phyloP scores from a whole-genome alignment of 53 echinoderm and acorn worm species.

The Hippasteria phrygiana region DNA sequence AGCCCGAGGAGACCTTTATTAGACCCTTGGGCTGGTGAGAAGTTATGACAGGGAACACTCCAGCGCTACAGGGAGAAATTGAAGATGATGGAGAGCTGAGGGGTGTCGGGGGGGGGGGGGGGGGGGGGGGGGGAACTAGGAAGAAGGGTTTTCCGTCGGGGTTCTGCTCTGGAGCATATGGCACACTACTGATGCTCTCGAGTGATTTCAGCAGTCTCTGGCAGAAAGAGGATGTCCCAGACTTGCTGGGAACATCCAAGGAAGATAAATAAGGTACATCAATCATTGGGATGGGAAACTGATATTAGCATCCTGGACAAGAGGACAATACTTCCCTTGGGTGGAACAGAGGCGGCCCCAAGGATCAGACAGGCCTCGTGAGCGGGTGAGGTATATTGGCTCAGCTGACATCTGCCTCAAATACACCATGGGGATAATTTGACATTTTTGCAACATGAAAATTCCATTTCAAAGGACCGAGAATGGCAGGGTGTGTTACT shows the following conservation, averaged over 20 bases:
- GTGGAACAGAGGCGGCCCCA: background rate
- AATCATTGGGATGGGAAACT: background rate
- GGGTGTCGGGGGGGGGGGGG: conserved; percentile 27
- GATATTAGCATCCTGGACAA: background rate
- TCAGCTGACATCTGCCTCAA: conserved; percentile 2
- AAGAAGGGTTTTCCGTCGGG: conserved; percentile 30
- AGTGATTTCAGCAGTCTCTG: background rate
- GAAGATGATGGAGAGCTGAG: conserved; percentile 52
- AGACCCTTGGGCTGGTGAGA: background rate
- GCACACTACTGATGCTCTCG: background rate
- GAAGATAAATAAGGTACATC: conserved; percentile 14
- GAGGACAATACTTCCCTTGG: background rate
- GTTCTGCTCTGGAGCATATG: too few relatives aligned
- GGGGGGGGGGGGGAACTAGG: background rate
- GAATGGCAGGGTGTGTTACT: too few relatives aligned
- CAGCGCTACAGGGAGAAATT: conserved; percentile 30
- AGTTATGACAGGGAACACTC: background rate
- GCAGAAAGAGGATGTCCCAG: background rate
- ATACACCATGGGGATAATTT: background rate
- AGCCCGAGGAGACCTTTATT: too few relatives aligned
- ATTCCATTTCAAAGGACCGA: too few relatives aligned
- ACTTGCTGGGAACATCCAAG: background rate
- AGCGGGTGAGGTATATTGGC: background rate
- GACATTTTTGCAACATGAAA: too few relatives aligned
- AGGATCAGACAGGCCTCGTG: background rate